Evolutionary conservation across 2,113 vertebrate species (phyloP).

Genomic region (Platanista minor): DNA sequence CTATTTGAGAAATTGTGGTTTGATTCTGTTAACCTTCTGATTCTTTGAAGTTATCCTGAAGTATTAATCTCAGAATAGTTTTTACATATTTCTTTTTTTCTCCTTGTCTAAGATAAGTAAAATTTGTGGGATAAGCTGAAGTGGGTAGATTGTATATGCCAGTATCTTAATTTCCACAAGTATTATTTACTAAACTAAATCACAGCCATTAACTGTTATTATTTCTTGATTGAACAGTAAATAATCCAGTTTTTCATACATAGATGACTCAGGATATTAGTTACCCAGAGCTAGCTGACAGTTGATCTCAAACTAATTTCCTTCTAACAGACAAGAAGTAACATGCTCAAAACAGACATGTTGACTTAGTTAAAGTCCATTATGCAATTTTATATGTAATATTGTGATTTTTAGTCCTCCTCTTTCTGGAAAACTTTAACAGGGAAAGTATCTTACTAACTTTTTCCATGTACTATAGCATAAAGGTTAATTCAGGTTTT

Average conservation of each 20-base stretch:
- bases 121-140: neutral
- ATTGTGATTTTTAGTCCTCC: neutral
- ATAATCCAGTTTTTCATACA: neutral
- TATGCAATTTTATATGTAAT: neutral
- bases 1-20: neutral
- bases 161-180: conserved; percentile 17
- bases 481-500: neutral
- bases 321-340: neutral
- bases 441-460: neutral
- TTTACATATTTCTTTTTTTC: neutral
- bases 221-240: neutral
- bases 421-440: neutral
- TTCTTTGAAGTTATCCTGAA: conserved; percentile 25
- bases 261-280: neutral
- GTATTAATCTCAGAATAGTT: conserved; percentile 43
- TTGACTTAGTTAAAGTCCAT: neutral
- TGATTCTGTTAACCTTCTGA: conserved; percentile 19
- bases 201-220: neutral
- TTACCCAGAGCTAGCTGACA: neutral
- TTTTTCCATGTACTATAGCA: neutral
- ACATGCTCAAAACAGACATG: neutral
- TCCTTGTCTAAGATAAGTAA: neutral
- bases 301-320: neutral
- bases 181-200: neutral
- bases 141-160: neutral